Evolutionary conservation across 1,140 invertebrate species (phyloP).

Genomic region (Pogonognathellus flavescens): DNA sequence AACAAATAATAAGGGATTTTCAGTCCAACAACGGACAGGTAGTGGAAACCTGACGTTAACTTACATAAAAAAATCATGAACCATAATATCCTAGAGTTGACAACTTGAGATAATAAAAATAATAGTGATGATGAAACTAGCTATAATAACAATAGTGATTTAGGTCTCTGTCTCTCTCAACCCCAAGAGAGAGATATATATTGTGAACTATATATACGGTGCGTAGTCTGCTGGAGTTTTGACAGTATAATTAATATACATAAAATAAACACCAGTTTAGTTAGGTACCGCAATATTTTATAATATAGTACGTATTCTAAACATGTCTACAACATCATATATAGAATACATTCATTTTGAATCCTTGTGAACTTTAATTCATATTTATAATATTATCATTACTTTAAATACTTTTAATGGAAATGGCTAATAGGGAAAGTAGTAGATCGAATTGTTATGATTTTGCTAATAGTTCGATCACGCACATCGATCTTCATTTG

Average conservation of each 20-base stretch:
- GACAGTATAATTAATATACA: no score
- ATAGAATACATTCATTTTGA: slow-evolving; percentile 36
- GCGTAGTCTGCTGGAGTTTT: no score
- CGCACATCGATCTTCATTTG: neutral
- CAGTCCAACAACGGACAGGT: slow-evolving; percentile 34
- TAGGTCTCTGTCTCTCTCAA: no score
- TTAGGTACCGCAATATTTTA: no score
- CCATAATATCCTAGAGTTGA: no score
- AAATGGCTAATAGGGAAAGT: slow-evolving; percentile 13
- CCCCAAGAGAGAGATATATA: no score
- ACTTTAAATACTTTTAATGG: slow-evolving; percentile 21
- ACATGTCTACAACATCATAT: slow-evolving; percentile 22
- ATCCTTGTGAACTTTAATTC: neutral
- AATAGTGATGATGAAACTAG: no score
- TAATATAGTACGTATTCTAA: neutral
- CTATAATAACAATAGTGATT: no score
- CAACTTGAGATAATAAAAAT: no score
- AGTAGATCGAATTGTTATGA: slow-evolving; percentile 6
- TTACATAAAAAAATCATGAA: neutral
- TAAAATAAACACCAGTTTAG: no score
- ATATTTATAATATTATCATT: slow-evolving; percentile 15
- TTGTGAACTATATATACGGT: no score
- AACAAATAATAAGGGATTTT: slow-evolving; percentile 31
- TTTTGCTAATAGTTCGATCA: slow-evolving; percentile 20
- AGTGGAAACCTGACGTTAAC: slow-evolving; percentile 26